These are phyloP conservation scores for Nibea coibor DNA, from an alignment of 2,113 vertebrate genomes.

Conservation along the genomic window DNA sequence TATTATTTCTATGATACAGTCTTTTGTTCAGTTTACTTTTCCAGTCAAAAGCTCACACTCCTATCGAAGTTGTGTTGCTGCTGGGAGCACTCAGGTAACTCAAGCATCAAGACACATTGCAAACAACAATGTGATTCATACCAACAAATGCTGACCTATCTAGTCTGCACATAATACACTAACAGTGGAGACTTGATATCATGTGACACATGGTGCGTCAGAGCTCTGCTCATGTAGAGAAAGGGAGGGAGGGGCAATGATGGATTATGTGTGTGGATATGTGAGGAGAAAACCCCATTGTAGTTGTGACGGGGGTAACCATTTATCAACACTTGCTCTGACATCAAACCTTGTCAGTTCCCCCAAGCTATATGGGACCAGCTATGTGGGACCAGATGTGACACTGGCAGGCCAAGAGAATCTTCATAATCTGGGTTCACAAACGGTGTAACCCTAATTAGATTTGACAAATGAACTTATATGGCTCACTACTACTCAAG, in stretches of 20 bases:
- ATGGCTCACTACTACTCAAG: too few relatives aligned
- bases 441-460: background rate
- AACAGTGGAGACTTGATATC: constrained; percentile 46
- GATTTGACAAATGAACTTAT: background rate
- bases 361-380: constrained; percentile 18
- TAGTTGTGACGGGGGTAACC: constrained; percentile 43
- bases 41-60: background rate
- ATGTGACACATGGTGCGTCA: constrained; percentile 67
- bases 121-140: constrained; percentile 53
- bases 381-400: background rate
- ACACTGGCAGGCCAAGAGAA: background rate
- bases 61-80: background rate
- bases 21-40: background rate
- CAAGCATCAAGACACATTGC: constrained; percentile 10
- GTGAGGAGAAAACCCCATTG: constrained; percentile 24
- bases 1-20: background rate
- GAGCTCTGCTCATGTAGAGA: constrained; percentile 38
- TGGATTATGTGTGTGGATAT: constrained; percentile 46
- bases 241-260: constrained; percentile 6
- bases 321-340: constrained; percentile 41
- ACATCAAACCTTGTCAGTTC: constrained; percentile 48
- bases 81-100: constrained; percentile 9
- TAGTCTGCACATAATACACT: constrained; percentile 15
- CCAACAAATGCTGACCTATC: constrained; percentile 18
- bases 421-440: background rate